Percentiles rank a stretch among this genome's conserved stretches.
Conservation (phyloP, 2,888 invertebrate genomes). For the Thymelicus lineola region DNA sequence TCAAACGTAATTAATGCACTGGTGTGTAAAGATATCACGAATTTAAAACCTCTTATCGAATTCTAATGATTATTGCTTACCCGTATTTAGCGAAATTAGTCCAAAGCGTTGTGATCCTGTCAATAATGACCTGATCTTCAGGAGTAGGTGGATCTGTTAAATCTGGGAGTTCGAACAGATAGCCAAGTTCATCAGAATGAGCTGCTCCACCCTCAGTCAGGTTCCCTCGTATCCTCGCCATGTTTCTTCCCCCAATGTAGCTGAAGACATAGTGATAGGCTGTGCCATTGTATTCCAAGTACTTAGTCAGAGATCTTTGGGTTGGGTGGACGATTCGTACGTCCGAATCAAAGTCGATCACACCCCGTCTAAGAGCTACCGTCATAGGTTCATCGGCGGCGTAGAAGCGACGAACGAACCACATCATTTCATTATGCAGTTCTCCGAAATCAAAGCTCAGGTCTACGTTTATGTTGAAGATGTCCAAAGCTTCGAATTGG, state of each 20-base stretch:
- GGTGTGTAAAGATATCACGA: not conserved
- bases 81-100: conserved; percentile 55
- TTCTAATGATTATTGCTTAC: conserved; percentile 17
- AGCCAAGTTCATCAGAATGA: conserved; percentile 58
- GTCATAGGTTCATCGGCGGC: conserved; percentile 57
- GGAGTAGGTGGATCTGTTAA: conserved; percentile 43
- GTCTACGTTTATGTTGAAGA: conserved; percentile 27
- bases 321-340: conserved; percentile 51
- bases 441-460: conserved; percentile 19
- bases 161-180: conserved; percentile 51
- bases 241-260: conserved; percentile 60
- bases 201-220: conserved; percentile 47
- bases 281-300: conserved; percentile 50
- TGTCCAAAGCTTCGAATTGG: conserved; percentile 47
- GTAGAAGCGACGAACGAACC: conserved; percentile 56
- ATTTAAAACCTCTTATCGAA: not conserved
- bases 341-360: conserved; percentile 59
- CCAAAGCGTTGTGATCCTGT: conserved; percentile 54
- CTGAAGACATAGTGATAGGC: conserved; percentile 61
- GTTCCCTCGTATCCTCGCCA: conserved; percentile 48
- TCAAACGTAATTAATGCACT: too few species aligned
- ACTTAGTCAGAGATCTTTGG: conserved; percentile 53
- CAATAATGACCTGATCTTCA: conserved; percentile 55
- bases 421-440: conserved; percentile 44
- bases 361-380: conserved; percentile 40